Evolutionary conservation across 1,140 invertebrate species (phyloP).

Genomic region (Pantala flavescens): DNA sequence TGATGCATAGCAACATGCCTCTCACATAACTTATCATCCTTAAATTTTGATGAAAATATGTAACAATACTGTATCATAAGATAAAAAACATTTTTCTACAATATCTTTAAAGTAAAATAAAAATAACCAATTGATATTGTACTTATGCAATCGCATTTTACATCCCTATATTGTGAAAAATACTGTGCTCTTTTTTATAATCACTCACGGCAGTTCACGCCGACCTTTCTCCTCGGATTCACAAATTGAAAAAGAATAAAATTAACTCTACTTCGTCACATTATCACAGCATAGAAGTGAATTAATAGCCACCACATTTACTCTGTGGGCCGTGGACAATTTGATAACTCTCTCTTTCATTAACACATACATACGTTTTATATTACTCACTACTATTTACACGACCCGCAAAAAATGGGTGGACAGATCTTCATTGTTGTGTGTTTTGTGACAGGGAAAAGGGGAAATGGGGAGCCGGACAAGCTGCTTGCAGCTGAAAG

Average conservation of each 20-base stretch:
- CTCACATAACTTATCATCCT: neutral
- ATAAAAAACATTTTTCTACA: constrained; percentile 8
- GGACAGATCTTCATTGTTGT: constrained; percentile 9
- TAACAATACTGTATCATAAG: neutral
- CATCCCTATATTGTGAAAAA: constrained; percentile 3
- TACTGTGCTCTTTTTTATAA: constrained; percentile 7
- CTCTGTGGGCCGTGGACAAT: constrained; percentile 2
- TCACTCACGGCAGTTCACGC: neutral
- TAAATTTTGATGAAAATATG: constrained; percentile 4
- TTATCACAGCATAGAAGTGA: constrained; percentile 9
- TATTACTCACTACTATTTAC: constrained; percentile 10
- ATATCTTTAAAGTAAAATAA: neutral
- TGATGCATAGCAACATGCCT: neutral
- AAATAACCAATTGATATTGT: neutral
- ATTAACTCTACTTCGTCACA: constrained; percentile 2
- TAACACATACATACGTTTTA: neutral
- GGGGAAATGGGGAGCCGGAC: constrained; percentile 5
- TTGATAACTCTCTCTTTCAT: neutral
- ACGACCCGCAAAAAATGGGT: constrained; percentile 7
- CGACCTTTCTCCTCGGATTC: constrained; percentile 7
- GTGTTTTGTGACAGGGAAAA: constrained; percentile 9
- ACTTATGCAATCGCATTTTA: constrained; percentile 10
- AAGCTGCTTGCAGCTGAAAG: neutral
- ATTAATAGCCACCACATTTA: neutral
- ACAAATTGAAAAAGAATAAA: constrained; percentile 8